Evolutionary conservation across 2,888 invertebrate genomes (phyloP), one percentile per base, ranked within the genome.

Genomic region (Formica aserva): DNA sequence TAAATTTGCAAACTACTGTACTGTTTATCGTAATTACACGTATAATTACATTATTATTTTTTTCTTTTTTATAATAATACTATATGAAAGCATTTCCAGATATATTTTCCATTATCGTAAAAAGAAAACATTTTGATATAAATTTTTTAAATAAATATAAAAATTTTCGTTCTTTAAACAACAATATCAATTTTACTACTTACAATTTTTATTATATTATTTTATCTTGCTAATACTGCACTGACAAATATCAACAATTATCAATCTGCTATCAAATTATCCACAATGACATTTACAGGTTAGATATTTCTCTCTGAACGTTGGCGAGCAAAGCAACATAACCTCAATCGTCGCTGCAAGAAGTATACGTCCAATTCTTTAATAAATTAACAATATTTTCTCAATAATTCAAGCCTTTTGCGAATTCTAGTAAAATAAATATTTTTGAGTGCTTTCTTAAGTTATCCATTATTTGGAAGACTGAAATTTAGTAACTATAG

Each of bases 341-440:
- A 88, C 88, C 89, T 86, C 38, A 48, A 8, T 65, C 22, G 6
- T 65, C 18, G 18, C 32, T 60, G 87, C 89, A 88, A 89, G 86
- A 88, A 88, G 88, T 88, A 67, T 57, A 76, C 62, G 72, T 66
- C 35, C 72, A 75, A 80, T 8, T 45, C 2, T 8, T 71, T 13
- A 45, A 45, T 78, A 60, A 78, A 60, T 60, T 60, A 13, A 65
- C 35, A 45, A 60, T 48, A 48, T 26, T 18, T 22, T 57, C 60
- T 6, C 8, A 22, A 22, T 11, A 69, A 45, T 32, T 63, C 15
- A 29, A 22, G 29, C 15, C 55, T 15, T 60, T 32, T 71, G 1
- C 8, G 13, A 35, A 71, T 13, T 60, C 60, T 18, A 26, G 0
- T 35, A 32, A 45, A 80, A 26, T 35, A 35, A 15, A 13, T 5